These are phyloP conservation scores for Mechanitis messenoides DNA, from an alignment of 2,888 invertebrate species.

Conservation along the genomic window DNA sequence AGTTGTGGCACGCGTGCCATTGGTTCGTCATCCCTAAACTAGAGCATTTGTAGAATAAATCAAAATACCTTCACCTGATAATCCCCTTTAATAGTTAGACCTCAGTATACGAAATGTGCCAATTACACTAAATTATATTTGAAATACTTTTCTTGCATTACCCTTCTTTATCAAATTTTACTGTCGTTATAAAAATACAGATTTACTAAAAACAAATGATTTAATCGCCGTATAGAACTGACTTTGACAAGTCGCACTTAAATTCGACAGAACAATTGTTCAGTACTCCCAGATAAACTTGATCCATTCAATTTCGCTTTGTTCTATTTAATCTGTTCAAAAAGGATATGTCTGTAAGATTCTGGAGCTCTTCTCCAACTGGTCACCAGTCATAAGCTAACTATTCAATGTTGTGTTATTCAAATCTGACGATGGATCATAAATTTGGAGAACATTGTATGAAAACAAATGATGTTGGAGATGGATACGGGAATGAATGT, in stretches of 20 bases:
- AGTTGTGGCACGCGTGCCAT: too few relatives aligned
- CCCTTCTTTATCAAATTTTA: too few relatives aligned
- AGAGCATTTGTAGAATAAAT: too few relatives aligned
- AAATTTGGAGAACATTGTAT: constrained; percentile 68
- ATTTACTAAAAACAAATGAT: constrained; percentile 56
- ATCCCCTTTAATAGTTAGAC: too few relatives aligned
- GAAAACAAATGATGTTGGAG: constrained; percentile 58
- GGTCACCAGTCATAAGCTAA: constrained; percentile 54
- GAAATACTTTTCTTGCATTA: too few relatives aligned
- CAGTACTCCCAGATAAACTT: constrained; percentile 42
- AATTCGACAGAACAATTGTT: constrained; percentile 61
- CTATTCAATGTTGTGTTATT: constrained; percentile 68
- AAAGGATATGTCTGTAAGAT: constrained; percentile 36
- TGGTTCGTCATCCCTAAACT: too few relatives aligned
- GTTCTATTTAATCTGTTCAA: constrained; percentile 23
- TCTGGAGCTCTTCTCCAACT: constrained; percentile 41
- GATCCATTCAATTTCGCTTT: constrained; percentile 39
- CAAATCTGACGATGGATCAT: constrained; percentile 66
- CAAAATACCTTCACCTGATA: too few relatives aligned
- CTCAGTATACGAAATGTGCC: too few relatives aligned
- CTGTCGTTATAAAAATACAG: background rate
- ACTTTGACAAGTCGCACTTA: constrained; percentile 71
- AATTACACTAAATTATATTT: too few relatives aligned
- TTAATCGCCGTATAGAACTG: constrained; percentile 57
- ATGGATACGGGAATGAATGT: constrained; percentile 32